phyloP scores from a whole-genome alignment of 2,797 vertebrate species.

The Tarsius wallacei region DNA sequence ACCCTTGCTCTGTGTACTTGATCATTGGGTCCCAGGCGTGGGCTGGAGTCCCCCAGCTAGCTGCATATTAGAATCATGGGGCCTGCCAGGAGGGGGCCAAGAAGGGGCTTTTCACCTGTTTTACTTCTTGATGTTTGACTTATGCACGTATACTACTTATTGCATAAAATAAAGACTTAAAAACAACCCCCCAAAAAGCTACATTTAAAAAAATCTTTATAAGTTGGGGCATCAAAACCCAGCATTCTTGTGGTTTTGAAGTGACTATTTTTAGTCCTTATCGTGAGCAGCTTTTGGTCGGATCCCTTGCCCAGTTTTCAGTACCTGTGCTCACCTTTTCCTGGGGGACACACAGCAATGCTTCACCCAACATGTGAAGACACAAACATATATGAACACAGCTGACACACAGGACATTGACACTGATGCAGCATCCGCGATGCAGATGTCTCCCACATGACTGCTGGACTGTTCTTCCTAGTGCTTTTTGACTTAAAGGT shows the following conservation, averaged over 20 bases:
- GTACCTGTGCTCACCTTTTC: accelerated
- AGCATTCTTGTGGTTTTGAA: neutral
- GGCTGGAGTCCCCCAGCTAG: too few species aligned
- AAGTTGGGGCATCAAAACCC: neutral
- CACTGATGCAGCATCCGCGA: accelerated
- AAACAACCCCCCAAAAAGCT: neutral
- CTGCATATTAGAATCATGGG: too few species aligned
- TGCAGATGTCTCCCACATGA: accelerated
- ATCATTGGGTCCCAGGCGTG: too few species aligned
- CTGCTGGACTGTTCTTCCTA: neutral
- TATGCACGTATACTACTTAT: neutral
- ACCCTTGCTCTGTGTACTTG: too few species aligned
- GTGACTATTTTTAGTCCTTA: neutral
- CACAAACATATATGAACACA: accelerated
- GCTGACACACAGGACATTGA: accelerated
- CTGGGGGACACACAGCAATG: neutral
- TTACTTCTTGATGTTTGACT: neutral
- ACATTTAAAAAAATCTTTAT: neutral
- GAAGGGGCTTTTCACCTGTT: neutral
- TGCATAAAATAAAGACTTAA: neutral
- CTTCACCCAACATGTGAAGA: too few species aligned
- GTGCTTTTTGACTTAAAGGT: neutral
- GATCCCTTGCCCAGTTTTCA: neutral
- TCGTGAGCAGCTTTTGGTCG: neutral
- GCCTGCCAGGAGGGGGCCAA: accelerated